Evolutionary conservation across 2,113 vertebrate species (phyloP), one percentile per base, ranked within the genome.

Genomic region (Tragelaphus imberbis): DNA sequence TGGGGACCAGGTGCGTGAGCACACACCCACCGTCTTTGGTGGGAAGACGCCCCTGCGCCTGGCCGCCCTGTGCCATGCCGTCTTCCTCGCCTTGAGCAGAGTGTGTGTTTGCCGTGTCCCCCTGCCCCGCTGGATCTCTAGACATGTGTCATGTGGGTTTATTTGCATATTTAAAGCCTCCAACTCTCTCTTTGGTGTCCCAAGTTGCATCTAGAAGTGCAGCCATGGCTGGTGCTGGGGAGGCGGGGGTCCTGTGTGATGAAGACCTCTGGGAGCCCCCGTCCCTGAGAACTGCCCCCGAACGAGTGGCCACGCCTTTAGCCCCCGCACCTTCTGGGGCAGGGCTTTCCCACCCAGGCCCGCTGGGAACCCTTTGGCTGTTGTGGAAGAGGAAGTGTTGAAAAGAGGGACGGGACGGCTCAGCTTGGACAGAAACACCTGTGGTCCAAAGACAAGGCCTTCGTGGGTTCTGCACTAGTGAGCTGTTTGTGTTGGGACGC

Each of bases 1-100:
- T 0, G 3, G 15, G 12, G 19, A 1, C n/a, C 9, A 19, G 28
- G 36, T 61, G 12, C 7, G 1, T 14, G 33, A n/a, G 13, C 2
- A 4, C 68, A 51, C 51, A 1, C 17, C 28, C 5, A 3, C 0
- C 4, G 6, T 10, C 0, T 59, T 9, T 86, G 79, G 59, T 5
- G 27, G 75, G 49, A 65, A 61, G 91, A 82, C 0, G 1, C 33
- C 51, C n/a, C 6, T 6, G 30, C 5, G 6, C 33, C 7, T 17
- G 2, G 56, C 17, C 6, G 1, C 21, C 30, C 40, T 27, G 19
- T 36, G 61, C 36, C 49, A 3, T 6, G 13, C 12, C 16, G 9
- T 49, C 87, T n/a, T 25, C 7, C 1, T 86, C 16, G 2, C 40
- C 25, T 23, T 25, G 30, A 55, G 44, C 3, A 4, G 19, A 77